phyloP scores from a whole-genome alignment of 2,113 vertebrate species.

The Malaclemys terrapin region DNA sequence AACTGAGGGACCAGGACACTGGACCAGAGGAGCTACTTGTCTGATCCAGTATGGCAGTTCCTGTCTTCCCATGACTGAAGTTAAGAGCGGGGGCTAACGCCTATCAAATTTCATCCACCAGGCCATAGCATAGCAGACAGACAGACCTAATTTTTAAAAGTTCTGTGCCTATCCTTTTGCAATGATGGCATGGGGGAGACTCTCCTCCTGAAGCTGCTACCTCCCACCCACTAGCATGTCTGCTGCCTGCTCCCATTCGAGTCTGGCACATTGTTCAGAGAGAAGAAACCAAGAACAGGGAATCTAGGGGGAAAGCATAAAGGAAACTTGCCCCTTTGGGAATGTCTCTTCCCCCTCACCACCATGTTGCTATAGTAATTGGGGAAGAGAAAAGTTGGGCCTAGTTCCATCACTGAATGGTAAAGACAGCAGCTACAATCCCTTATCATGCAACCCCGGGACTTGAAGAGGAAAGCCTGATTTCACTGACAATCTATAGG shows the following conservation, averaged over 20 bases:
- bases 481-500: background rate
- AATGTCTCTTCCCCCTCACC: background rate
- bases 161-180: too few species aligned
- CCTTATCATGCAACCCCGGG: background rate
- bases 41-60: too few species aligned
- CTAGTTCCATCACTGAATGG: background rate
- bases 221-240: conserved; percentile 1
- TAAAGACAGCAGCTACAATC: background rate
- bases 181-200: background rate
- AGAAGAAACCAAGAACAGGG: background rate
- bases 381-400: accelerated
- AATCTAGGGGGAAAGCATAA: background rate
- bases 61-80: too few species aligned
- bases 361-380: background rate
- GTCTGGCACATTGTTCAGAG: background rate
- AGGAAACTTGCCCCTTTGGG: background rate
- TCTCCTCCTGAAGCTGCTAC: background rate
- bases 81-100: too few species aligned
- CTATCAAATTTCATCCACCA: too few species aligned
- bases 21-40: too few species aligned
- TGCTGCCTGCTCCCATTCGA: background rate
- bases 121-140: too few species aligned
- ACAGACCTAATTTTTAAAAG: too few species aligned
- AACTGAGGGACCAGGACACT: too few species aligned
- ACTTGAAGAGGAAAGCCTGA: background rate